Base-by-base conservation (phyloP, 2,888 invertebrate species). In the Ligdia adustata region DNA sequence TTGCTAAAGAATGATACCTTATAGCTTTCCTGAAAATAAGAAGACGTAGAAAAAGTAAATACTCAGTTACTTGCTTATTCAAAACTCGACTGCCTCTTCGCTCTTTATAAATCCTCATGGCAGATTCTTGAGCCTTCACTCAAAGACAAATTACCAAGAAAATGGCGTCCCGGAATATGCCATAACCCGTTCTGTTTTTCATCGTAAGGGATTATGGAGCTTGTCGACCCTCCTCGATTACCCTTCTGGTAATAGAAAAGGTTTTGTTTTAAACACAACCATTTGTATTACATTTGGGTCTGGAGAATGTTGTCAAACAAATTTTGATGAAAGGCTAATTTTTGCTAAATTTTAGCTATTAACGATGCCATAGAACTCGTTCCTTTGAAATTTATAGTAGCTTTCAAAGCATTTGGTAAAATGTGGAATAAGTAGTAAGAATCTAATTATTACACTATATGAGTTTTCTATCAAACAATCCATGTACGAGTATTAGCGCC, bases 201-300 rank as follows among this genome's bases (percentile, higher is more conserved):
- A 68, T 75, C 76, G 69, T 71, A 69, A 78, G 73, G 76, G 76
- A 76, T 79, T 78, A 81, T 76, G 72, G 67, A 61, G 58, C 55
- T 52, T 55, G 59, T 65, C 54, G 40, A 55, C 57, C 52, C 53
- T 62, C 47, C 61, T 60, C 72, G 65, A 69, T 73, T 66, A 73
- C 68, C 68, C 67, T 59, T 62, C 52, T 47, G 65, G 61, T 69
- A 71, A 70, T 70, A 70, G 66, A 65, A 72, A 67, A 69, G 63
- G 64, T 66, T 72, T 64, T 63, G 58, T 59, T 57, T 50, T 54
- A 54, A 56, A 50, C 54, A 44, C 43, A 43, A 28, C 40, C 40
- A 48, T 48, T 32, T 37, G 22, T 49, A 45, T 52, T 55, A 60
- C 59, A 45, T 45, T 45, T 26, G 13, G 34, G 38, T 12, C 37